Evolutionary conservation across 2,888 invertebrate genomes (phyloP).

Genomic region (Drosophila putrida): DNA sequence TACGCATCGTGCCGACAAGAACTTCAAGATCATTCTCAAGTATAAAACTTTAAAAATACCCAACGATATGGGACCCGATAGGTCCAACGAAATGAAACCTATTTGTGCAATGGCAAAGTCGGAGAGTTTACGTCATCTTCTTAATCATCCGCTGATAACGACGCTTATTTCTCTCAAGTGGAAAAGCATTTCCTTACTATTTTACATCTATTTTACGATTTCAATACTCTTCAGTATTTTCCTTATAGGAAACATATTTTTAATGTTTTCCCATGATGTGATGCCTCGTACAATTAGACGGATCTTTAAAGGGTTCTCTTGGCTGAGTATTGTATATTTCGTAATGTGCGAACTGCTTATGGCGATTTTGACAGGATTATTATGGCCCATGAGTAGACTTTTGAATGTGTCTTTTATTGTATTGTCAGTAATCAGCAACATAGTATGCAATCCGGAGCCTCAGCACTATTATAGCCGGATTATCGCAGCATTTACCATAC

Average conservation of each 20-base stretch:
- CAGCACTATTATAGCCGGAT: constrained; percentile 5
- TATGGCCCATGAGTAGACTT: background rate
- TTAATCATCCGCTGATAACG: constrained; percentile 92
- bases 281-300: too few species aligned
- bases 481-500: constrained; percentile 26
- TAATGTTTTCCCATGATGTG: background rate
- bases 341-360: background rate
- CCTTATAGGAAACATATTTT: background rate
- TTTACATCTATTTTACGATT: background rate
- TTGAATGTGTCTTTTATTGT: constrained; percentile 1
- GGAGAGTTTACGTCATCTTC: constrained; percentile 88
- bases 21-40: constrained; percentile 90
- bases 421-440: background rate
- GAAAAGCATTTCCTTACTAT: constrained; percentile 86
- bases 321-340: background rate
- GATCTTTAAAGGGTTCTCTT: background rate
- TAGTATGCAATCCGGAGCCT: background rate
- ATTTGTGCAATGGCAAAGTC: constrained; percentile 88
- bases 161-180: constrained; percentile 91
- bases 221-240: background rate
- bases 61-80: constrained; percentile 90
- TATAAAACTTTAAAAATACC: constrained; percentile 88
- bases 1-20: constrained; percentile 87
- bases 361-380: background rate
- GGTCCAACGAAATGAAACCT: constrained; percentile 9